Conservation (phyloP, 2,113 vertebrate species). For the Tupaia tana region DNA sequence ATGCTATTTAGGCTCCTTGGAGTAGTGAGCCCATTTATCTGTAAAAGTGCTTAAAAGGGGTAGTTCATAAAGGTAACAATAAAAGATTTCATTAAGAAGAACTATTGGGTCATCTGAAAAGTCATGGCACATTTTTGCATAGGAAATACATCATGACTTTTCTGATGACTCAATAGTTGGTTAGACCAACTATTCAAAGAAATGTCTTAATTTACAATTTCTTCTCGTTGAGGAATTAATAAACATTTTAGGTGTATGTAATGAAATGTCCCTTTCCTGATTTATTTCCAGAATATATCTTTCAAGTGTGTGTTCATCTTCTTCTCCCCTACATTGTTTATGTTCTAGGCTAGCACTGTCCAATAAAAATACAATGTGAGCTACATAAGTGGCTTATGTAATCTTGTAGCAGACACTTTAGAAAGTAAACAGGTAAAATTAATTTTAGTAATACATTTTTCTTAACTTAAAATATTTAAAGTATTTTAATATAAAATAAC, state of each 20-base stretch:
- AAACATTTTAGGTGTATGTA: not conserved
- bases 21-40: not conserved
- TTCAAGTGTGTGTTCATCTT: not conserved
- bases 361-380: not conserved
- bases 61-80: not conserved
- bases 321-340: not conserved
- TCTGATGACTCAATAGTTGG: not conserved
- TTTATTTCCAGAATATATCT: not conserved
- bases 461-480: not conserved
- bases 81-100: not conserved
- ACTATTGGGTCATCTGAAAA: too few relatives aligned
- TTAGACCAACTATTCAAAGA: not conserved
- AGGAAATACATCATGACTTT: too few relatives aligned
- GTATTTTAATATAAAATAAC: not conserved
- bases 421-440: slow-evolving; percentile 23
- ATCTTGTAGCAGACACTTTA: not conserved
- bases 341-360: not conserved
- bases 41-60: not conserved
- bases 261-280: slow-evolving; percentile 27
- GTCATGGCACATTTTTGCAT: too few relatives aligned
- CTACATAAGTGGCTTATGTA: not conserved
- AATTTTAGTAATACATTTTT: slow-evolving; percentile 1
- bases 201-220: not conserved
- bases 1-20: not conserved
- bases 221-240: not conserved